Conservation (phyloP, 2,888 invertebrate species). For the Campoplex nolae region DNA sequence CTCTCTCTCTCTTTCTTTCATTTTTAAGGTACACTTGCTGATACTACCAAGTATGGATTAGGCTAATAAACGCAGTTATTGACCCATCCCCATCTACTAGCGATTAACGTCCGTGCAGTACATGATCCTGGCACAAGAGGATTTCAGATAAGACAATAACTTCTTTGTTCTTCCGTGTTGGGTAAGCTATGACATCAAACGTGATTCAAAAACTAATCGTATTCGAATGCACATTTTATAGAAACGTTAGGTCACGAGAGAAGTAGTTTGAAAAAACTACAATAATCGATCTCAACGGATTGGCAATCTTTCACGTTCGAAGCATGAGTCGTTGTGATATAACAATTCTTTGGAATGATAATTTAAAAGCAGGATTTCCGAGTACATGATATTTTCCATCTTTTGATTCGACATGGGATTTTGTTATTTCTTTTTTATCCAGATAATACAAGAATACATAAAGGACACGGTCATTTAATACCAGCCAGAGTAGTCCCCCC, state of each 20-base stretch:
- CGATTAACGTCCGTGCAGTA: neutral
- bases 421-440: neutral
- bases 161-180: neutral
- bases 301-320: neutral
- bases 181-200: neutral
- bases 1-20: neutral
- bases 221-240: neutral
- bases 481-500: neutral
- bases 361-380: no score
- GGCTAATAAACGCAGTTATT: neutral
- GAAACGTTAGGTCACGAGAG: neutral
- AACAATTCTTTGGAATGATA: neutral
- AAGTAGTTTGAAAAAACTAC: neutral
- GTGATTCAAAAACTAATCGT: neutral
- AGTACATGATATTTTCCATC: no score
- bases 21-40: conserved; percentile 4
- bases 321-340: neutral
- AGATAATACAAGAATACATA: neutral
- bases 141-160: neutral
- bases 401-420: neutral
- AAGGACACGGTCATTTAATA: neutral
- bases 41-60: conserved; percentile 14
- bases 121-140: neutral
- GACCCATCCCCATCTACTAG: neutral
- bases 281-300: neutral